Evolutionary conservation across 2,888 invertebrate species (phyloP).

Genomic region (Poecilobothrus nobilitatus): DNA sequence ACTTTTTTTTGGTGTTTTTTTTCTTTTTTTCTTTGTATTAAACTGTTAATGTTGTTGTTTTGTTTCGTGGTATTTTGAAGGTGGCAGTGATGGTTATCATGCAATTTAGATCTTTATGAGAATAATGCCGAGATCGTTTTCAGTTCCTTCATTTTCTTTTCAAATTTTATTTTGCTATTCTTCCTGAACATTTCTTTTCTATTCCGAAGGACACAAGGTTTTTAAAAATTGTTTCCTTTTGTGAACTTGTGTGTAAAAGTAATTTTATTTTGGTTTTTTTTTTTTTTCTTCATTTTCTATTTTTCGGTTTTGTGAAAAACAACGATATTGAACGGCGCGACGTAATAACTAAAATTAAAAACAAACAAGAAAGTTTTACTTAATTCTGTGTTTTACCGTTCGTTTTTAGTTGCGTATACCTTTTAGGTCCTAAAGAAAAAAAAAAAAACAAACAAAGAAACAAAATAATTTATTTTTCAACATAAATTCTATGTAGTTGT

Average conservation of each 20-base stretch:
- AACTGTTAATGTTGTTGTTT: background rate
- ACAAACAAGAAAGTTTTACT: no score
- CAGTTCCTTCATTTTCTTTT: background rate
- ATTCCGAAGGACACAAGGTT: background rate
- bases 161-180: background rate
- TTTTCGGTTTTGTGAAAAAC: background rate
- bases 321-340: background rate
- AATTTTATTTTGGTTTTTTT: no score
- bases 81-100: background rate
- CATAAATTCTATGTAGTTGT: no score
- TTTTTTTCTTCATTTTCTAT: no score
- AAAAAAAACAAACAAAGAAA: no score
- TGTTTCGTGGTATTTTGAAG: background rate
- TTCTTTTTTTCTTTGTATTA: background rate
- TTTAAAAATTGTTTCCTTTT: no score
- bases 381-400: background rate
- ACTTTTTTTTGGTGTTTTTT: background rate
- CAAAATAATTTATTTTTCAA: no score
- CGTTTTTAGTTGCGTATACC: background rate
- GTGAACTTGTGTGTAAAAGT: no score
- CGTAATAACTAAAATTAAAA: background rate
- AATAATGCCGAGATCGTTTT: background rate
- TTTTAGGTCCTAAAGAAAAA: no score
- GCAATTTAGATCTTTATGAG: conserved; percentile 4
- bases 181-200: background rate